These are phyloP conservation scores for Jaculus jaculus DNA, from an alignment of 2,113 vertebrate genomes.

Conservation along the genomic window DNA sequence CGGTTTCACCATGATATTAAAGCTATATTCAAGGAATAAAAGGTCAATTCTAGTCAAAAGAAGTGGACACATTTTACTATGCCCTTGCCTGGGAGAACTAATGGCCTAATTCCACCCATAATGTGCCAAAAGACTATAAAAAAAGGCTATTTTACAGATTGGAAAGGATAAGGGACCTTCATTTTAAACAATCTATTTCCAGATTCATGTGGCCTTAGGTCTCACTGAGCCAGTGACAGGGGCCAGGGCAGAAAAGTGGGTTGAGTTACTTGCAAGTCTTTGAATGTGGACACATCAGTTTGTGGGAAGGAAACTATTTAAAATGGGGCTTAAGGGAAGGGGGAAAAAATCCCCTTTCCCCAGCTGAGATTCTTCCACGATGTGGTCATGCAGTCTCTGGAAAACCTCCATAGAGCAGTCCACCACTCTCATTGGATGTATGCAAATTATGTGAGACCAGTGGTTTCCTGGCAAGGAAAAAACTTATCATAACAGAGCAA, in stretches of 20 bases:
- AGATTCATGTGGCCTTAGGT: slow-evolving; percentile 54
- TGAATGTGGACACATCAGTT: slow-evolving; percentile 69
- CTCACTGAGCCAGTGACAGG: slow-evolving; percentile 44
- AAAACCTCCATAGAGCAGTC: slow-evolving; percentile 65
- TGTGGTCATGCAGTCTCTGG: slow-evolving; percentile 74
- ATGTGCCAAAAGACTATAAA: not conserved
- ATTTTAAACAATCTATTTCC: slow-evolving; percentile 65
- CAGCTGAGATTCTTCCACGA: slow-evolving; percentile 76
- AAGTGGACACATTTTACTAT: slow-evolving; percentile 2
- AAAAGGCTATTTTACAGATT: slow-evolving; percentile 19
- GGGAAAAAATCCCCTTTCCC: slow-evolving; percentile 52
- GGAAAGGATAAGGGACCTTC: slow-evolving; percentile 54
- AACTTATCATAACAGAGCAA: slow-evolving; percentile 74
- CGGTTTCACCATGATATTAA: slow-evolving; percentile 2
- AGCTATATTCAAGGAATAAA: not conserved
- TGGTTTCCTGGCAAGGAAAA: slow-evolving; percentile 75
- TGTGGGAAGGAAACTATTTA: slow-evolving; percentile 77
- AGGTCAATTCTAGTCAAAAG: not conserved
- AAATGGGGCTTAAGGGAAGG: slow-evolving; percentile 65
- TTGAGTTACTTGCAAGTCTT: slow-evolving; percentile 58
- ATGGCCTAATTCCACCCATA: not conserved
- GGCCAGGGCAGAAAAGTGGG: slow-evolving; percentile 49
- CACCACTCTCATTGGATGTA: slow-evolving; percentile 74
- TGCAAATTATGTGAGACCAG: slow-evolving; percentile 75
- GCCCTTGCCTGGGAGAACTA: slow-evolving; percentile 17